phyloP scores from a whole-genome alignment of 2,113 vertebrate species.

The Coptodon bakossiorum region DNA sequence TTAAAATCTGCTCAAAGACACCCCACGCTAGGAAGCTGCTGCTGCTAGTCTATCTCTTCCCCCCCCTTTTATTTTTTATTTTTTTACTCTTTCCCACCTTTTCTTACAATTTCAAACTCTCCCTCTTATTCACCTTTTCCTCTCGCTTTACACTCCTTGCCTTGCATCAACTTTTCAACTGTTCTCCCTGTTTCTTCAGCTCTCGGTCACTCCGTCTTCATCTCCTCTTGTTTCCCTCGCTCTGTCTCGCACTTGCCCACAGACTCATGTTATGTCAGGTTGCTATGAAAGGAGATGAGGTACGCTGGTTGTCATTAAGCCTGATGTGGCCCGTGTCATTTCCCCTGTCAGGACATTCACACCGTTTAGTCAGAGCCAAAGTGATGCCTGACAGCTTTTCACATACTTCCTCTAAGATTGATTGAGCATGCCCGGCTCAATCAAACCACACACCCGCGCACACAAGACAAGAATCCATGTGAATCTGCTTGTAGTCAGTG shows the following conservation, averaged over 20 bases:
- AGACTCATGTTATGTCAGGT: conserved; percentile 47
- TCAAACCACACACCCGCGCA: conserved; percentile 2
- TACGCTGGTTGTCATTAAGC: conserved; percentile 64
- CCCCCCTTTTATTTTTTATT: neutral
- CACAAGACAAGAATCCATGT: neutral
- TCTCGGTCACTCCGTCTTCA: neutral
- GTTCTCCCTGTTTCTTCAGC: neutral
- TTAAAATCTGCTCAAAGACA: conserved; percentile 75
- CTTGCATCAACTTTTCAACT: conserved; percentile 56
- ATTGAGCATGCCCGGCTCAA: conserved; percentile 57
- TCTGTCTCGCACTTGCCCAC: conserved; percentile 12
- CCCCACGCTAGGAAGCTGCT: conserved; percentile 67
- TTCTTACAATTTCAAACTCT: conserved; percentile 72
- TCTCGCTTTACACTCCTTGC: neutral
- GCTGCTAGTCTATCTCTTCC: conserved; percentile 38
- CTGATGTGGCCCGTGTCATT: conserved; percentile 70
- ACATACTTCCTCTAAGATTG: conserved; percentile 51
- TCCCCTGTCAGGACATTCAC: conserved; percentile 70
- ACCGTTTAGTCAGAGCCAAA: conserved; percentile 68
- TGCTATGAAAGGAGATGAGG: conserved; percentile 56
- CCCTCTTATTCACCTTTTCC: neutral
- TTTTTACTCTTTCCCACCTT: conserved; percentile 37
- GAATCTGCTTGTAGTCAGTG: conserved; percentile 38
- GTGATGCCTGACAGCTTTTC: conserved; percentile 69
- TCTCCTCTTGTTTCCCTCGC: conserved; percentile 6